Percentiles rank a stretch among this genome's conserved stretches.
Conservation (phyloP, 2,113 vertebrate species). For the Prinia subflava region DNA sequence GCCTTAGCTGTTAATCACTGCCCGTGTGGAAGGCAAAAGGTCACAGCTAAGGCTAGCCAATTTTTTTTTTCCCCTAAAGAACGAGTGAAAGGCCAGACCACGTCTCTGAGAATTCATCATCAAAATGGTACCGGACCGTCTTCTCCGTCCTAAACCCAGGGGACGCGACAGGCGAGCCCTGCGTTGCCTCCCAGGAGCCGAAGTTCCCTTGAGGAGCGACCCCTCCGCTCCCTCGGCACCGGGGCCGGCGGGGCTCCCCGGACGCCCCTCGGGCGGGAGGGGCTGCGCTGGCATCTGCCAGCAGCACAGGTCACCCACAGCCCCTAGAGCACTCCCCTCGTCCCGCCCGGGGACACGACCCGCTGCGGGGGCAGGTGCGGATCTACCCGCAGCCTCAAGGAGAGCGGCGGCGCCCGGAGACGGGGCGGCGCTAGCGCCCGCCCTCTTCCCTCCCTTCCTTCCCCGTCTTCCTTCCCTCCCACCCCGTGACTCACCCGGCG, state of each 20-base stretch:
- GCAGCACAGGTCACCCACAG: too few species aligned
- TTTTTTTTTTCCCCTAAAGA: neutral
- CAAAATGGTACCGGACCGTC: neutral
- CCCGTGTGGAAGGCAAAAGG: neutral
- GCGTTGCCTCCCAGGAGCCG: neutral
- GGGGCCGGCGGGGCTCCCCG: neutral
- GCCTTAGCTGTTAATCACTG: neutral
- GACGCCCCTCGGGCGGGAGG: fast-evolving
- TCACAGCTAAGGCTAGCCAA: neutral
- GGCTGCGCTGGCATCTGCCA: neutral
- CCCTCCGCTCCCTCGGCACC: neutral
- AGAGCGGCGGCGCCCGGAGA: neutral
- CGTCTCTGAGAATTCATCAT: neutral
- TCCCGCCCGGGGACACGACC: too few species aligned
- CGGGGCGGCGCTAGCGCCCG: neutral
- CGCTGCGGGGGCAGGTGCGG: too few species aligned
- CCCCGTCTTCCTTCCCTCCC: neutral
- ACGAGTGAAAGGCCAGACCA: neutral
- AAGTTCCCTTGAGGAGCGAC: neutral
- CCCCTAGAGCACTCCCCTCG: fast-evolving
- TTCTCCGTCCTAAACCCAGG: neutral
- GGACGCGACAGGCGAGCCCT: fast-evolving
- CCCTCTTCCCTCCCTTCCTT: neutral
- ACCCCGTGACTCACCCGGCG: neutral
- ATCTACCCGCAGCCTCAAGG: neutral